phyloP scores from a whole-genome alignment of 2,888 invertebrate genomes.

The Acheta domesticus region DNA sequence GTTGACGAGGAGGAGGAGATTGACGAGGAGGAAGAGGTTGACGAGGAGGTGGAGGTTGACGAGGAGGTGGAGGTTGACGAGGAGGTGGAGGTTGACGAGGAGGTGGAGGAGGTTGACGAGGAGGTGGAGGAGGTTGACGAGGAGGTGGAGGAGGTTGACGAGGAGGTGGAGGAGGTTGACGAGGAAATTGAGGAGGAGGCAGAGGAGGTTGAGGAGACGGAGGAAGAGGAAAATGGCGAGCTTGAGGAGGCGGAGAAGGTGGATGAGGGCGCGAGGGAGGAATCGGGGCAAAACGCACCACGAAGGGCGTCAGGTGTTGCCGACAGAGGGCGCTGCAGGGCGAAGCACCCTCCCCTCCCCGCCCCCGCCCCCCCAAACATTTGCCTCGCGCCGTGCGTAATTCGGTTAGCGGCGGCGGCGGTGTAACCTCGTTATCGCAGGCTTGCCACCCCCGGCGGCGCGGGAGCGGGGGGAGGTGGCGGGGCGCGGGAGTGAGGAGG shows the following conservation, averaged over 20 bases:
- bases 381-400: not conserved
- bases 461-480: not conserved
- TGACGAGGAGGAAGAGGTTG: too few relatives aligned
- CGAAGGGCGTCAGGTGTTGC: not conserved
- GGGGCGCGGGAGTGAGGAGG: not conserved
- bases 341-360: not conserved
- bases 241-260: not conserved
- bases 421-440: slow-evolving; percentile 18
- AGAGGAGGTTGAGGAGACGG: too few relatives aligned
- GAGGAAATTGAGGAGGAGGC: too few relatives aligned
- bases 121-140: too few relatives aligned
- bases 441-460: not conserved
- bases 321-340: not conserved
- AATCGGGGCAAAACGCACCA: not conserved
- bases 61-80: too few relatives aligned
- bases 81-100: too few relatives aligned
- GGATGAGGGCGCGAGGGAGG: not conserved
- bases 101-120: too few relatives aligned
- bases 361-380: not conserved
- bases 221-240: not conserved
- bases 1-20: too few relatives aligned
- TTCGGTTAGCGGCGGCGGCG: slow-evolving; percentile 18
- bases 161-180: too few relatives aligned
- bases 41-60: too few relatives aligned
- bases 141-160: too few relatives aligned